These are phyloP conservation scores for Drosophila kikkawai DNA, from an alignment of 1,140 invertebrate genomes.

Conservation along the genomic window DNA sequence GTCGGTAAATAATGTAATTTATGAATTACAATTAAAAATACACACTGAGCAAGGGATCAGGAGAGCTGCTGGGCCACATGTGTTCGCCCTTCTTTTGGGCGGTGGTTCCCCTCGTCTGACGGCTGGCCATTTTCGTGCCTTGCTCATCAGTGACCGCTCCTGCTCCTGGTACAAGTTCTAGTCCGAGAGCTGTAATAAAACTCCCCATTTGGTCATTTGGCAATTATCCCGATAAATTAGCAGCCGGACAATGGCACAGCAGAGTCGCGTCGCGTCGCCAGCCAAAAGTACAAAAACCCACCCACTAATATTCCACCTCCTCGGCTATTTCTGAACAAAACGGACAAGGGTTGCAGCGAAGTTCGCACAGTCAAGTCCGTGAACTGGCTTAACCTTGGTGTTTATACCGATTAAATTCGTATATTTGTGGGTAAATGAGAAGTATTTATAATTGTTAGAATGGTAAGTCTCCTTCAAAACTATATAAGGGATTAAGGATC, in stretches of 20 bases:
- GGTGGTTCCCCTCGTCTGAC: slow-evolving; percentile 14
- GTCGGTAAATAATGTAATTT: slow-evolving; percentile 68
- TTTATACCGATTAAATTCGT: slow-evolving; percentile 1
- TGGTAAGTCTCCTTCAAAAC: too few relatives aligned
- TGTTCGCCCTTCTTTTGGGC: slow-evolving; percentile 24
- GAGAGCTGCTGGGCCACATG: slow-evolving; percentile 23
- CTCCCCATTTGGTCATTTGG: slow-evolving; percentile 77
- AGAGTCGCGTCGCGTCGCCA: slow-evolving; percentile 20
- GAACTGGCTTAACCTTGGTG: slow-evolving; percentile 8
- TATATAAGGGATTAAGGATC: background rate
- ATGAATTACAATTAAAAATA: slow-evolving; percentile 76
- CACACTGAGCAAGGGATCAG: slow-evolving; percentile 19
- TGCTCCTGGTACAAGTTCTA: slow-evolving; percentile 4
- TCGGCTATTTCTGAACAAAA: slow-evolving; percentile 5
- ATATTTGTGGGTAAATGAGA: background rate
- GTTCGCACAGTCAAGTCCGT: background rate
- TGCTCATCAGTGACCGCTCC: slow-evolving; percentile 59
- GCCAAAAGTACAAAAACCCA: slow-evolving; percentile 13
- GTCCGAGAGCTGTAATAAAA: slow-evolving; percentile 62
- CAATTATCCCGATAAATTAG: slow-evolving; percentile 80
- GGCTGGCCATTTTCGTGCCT: slow-evolving; percentile 54
- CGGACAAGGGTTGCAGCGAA: slow-evolving; percentile 18
- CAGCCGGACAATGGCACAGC: slow-evolving; percentile 63
- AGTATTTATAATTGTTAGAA: background rate
- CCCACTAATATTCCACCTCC: slow-evolving; percentile 23